Percentiles rank a stretch among this genome's conserved stretches.
Evolutionary conservation across 2,888 invertebrate genomes (phyloP).

Genomic region (Melieria omissa): DNA sequence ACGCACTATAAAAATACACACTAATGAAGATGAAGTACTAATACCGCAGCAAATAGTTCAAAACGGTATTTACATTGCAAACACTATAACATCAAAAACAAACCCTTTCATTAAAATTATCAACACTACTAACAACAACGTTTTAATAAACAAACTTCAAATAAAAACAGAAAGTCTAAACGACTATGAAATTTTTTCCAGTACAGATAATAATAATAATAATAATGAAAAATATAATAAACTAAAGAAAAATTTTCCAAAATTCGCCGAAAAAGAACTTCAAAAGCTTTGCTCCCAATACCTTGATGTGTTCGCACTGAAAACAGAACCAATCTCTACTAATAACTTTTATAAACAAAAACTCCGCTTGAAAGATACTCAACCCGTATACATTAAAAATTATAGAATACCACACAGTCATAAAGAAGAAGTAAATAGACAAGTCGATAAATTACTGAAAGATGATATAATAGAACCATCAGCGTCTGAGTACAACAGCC

Average conservation of each 20-base stretch:
- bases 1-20: conserved; percentile 8
- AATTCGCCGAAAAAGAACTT: conserved; percentile 6
- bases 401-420: conserved; percentile 36
- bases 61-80: conserved; percentile 32
- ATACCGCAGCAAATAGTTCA: conserved; percentile 33
- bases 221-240: conserved; percentile 8
- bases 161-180: conserved; percentile 20
- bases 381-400: conserved; percentile 36
- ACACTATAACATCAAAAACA: conserved; percentile 23
- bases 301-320: conserved; percentile 40
- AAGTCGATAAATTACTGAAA: conserved; percentile 31
- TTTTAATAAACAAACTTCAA: conserved; percentile 18
- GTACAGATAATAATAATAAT: background rate
- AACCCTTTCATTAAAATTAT: conserved; percentile 25
- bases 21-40: conserved; percentile 16
- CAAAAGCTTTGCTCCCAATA: conserved; percentile 21
- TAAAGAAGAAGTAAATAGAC: conserved; percentile 34
- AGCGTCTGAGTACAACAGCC: conserved; percentile 24
- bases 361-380: conserved; percentile 19
- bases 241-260: conserved; percentile 19
- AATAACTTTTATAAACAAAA: conserved; percentile 29
- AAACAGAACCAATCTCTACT: conserved; percentile 35
- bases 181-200: conserved; percentile 18
- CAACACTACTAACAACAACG: conserved; percentile 20
- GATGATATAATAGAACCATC: conserved; percentile 32